These are phyloP conservation scores for Cynoglossus semilaevis DNA, from an alignment of 2,113 vertebrate species.

Conservation along the genomic window DNA sequence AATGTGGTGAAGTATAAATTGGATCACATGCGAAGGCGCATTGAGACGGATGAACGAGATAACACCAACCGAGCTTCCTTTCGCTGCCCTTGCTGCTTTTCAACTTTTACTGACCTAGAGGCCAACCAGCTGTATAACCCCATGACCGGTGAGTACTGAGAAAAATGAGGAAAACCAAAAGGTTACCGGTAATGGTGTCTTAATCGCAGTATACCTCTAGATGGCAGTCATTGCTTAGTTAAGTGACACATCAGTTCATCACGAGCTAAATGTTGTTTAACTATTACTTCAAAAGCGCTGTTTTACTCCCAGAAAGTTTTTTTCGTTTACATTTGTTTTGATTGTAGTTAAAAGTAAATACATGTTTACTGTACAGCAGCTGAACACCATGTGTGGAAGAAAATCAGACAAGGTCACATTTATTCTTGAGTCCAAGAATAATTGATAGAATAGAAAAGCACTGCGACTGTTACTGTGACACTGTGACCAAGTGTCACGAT, in stretches of 20 bases:
- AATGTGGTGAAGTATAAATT: conserved; percentile 98
- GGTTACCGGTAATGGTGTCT: background rate
- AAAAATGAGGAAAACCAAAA: background rate
- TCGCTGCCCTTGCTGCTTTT: conserved; percentile 90
- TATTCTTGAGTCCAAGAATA: too few relatives aligned
- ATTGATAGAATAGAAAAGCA: too few relatives aligned
- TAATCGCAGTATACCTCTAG: conserved; percentile 22
- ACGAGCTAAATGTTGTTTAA: background rate
- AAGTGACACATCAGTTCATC: background rate
- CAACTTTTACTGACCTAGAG: conserved; percentile 95
- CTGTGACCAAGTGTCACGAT: too few relatives aligned
- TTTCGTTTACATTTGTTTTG: too few relatives aligned
- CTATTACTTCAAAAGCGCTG: background rate
- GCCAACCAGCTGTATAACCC: conserved; percentile 96
- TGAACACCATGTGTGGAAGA: too few relatives aligned
- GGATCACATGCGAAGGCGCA: conserved; percentile 97
- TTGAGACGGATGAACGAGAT: conserved; percentile 95
- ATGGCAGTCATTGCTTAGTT: conserved; percentile 34
- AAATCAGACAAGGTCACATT: too few relatives aligned
- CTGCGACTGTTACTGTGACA: too few relatives aligned
- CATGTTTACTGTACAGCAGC: too few relatives aligned
- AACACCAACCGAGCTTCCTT: conserved; percentile 96
- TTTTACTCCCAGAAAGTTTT: too few relatives aligned
- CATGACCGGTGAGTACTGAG: conserved; percentile 81
- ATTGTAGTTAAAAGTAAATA: too few relatives aligned